A percentile compares a stretch with the other conserved stretches of the same genome.
These are phyloP conservation scores for Ursus arctos DNA, from an alignment of 2,113 vertebrate genomes.

Conservation along the genomic window DNA sequence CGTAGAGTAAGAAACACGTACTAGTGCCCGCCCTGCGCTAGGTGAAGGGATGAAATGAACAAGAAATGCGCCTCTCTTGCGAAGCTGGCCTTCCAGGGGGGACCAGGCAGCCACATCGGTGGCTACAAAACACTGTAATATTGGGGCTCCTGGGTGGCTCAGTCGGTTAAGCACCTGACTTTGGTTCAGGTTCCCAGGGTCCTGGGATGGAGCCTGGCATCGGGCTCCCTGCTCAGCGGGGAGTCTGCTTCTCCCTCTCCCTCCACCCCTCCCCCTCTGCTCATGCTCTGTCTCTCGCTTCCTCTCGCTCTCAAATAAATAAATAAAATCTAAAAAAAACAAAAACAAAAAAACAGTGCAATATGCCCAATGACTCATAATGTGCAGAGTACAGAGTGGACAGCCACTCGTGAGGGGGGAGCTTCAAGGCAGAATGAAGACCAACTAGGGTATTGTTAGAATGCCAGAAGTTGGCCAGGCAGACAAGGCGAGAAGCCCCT, in stretches of 20 bases:
- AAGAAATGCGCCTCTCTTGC: neutral
- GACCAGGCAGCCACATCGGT: accelerated
- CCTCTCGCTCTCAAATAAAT: too few species aligned
- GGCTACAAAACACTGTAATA: neutral
- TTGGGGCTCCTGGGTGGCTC: neutral
- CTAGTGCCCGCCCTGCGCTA: neutral
- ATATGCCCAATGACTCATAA: accelerated
- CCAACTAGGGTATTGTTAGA: neutral
- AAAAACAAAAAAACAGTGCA: too few species aligned
- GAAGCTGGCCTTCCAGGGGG: neutral
- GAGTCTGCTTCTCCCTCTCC: neutral
- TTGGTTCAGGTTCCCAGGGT: neutral
- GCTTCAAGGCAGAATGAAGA: neutral
- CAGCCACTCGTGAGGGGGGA: neutral
- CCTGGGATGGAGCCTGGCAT: neutral
- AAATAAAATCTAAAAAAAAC: too few species aligned
- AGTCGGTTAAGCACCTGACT: neutral
- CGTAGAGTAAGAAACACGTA: neutral
- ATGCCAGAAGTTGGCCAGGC: neutral
- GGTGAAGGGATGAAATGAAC: neutral
- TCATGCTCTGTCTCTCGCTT: too few species aligned
- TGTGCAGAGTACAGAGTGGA: neutral
- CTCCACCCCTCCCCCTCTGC: too few species aligned
- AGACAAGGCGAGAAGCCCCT: neutral
- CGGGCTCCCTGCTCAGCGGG: neutral